These are phyloP conservation scores for Panzeria rudis DNA, from an alignment of 2,888 invertebrate genomes.

Conservation along the genomic window DNA sequence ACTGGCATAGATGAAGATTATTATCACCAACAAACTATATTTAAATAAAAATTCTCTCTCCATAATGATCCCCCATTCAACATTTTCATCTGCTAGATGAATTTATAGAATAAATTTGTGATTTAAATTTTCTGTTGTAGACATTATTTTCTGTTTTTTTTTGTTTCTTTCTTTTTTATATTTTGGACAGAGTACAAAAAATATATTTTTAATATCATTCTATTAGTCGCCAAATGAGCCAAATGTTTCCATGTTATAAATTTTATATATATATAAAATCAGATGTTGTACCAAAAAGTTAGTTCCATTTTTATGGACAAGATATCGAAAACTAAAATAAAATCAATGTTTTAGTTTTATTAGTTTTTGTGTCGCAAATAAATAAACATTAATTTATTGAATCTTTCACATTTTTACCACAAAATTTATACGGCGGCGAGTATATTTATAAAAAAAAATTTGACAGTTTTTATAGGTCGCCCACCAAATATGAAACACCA, in stretches of 20 bases:
- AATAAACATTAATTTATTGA: constrained; percentile 65
- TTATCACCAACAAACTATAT: not conserved
- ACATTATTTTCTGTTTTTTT: not conserved
- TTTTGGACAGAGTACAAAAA: constrained; percentile 22
- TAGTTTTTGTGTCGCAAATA: constrained; percentile 52
- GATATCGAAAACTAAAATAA: not conserved
- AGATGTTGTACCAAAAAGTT: constrained; percentile 3
- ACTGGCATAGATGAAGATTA: not conserved
- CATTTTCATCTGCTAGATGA: constrained; percentile 20
- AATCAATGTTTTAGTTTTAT: constrained; percentile 46
- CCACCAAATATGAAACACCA: constrained; percentile 13
- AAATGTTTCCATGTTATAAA: not conserved
- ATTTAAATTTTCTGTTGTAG: constrained; percentile 4
- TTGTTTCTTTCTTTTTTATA: constrained; percentile 1
- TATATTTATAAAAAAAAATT: constrained; percentile 6
- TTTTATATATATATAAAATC: constrained; percentile 8
- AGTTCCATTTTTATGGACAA: not conserved
- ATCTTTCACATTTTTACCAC: constrained; percentile 28
- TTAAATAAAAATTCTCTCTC: not conserved
- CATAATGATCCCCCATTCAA: not conserved
- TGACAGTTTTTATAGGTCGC: constrained; percentile 26
- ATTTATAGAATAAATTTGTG: constrained; percentile 16
- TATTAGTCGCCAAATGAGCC: too few relatives aligned
- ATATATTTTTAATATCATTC: not conserved
- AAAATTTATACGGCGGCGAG: not conserved